A percentile compares a stretch with the other conserved stretches of the same genome.
Evolutionary conservation across 1,140 invertebrate genomes (phyloP).

Genomic region (Coenobita brevimanus): DNA sequence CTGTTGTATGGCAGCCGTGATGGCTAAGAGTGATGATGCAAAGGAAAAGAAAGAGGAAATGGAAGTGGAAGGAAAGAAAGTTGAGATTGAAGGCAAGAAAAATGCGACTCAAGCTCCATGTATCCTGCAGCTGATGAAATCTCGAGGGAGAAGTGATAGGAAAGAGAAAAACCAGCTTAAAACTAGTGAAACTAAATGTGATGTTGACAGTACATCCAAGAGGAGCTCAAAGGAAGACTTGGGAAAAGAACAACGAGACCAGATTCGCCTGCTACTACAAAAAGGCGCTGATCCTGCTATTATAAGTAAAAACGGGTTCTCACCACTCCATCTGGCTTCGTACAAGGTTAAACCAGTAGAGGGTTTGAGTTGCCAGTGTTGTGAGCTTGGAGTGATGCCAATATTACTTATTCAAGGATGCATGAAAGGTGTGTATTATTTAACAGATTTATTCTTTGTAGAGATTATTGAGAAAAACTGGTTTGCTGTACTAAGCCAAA

Average conservation of each 20-base stretch:
- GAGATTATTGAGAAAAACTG: no score
- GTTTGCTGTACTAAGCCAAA: no score
- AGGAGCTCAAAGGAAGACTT: background rate
- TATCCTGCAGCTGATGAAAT: conserved; percentile 47
- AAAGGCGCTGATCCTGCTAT: conserved; percentile 72
- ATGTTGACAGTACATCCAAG: background rate
- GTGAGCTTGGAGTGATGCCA: conserved; percentile 42
- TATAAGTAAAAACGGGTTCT: conserved; percentile 74
- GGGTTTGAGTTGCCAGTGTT: background rate
- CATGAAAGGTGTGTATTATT: conserved; percentile 44
- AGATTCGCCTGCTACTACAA: conserved; percentile 73
- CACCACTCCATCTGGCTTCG: conserved; percentile 74
- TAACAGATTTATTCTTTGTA: no score
- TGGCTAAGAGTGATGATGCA: background rate
- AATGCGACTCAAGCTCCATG: conserved; percentile 12
- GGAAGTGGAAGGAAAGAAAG: conserved; percentile 16
- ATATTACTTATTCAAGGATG: conserved; percentile 38
- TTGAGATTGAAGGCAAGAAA: no score
- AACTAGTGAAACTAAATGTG: background rate
- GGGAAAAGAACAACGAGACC: conserved; percentile 71
- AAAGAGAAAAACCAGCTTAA: conserved; percentile 9
- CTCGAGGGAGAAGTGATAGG: conserved; percentile 25
- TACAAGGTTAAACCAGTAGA: conserved; percentile 73
- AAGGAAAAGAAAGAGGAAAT: conserved; percentile 40
- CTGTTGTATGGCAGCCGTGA: conserved; percentile 65